Percentiles rank a stretch among this genome's conserved stretches.
Conservation (phyloP, 2,888 invertebrate genomes). For the Agriopis marginaria region DNA sequence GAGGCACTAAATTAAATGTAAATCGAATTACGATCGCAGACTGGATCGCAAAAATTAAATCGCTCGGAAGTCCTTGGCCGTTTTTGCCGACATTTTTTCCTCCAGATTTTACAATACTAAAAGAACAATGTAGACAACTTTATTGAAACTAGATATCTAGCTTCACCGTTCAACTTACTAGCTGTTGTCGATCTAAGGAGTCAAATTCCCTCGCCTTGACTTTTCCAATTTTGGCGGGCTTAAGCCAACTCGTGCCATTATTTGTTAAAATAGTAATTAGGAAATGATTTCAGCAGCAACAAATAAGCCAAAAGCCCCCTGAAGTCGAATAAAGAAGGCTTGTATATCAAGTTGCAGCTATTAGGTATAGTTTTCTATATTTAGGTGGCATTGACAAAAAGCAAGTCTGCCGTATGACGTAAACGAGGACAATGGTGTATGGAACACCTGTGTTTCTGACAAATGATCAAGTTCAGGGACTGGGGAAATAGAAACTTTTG, state of each 20-base stretch:
- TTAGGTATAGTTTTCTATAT: slow-evolving; percentile 17
- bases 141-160: not conserved
- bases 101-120: not conserved
- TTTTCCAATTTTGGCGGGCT: no score
- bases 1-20: slow-evolving; percentile 41
- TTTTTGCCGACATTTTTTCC: slow-evolving; percentile 7
- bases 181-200: no score
- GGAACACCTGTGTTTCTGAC: slow-evolving; percentile 20
- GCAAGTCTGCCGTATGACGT: slow-evolving; percentile 17
- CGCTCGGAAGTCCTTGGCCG: slow-evolving; percentile 24
- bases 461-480: slow-evolving; percentile 18
- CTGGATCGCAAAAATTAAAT: slow-evolving; percentile 27
- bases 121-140: not conserved
- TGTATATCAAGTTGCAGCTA: not conserved
- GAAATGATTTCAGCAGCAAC: not conserved
- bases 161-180: no score
- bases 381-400: slow-evolving; percentile 28
- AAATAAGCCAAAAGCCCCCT: not conserved
- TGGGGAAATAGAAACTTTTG: slow-evolving; percentile 9
- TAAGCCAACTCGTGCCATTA: no score
- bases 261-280: not conserved
- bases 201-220: no score
- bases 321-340: not conserved
- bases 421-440: slow-evolving; percentile 24
- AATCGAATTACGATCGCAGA: slow-evolving; percentile 35